phyloP scores from a whole-genome alignment of 2,888 invertebrate genomes.

The Hypomecis punctinalis region DNA sequence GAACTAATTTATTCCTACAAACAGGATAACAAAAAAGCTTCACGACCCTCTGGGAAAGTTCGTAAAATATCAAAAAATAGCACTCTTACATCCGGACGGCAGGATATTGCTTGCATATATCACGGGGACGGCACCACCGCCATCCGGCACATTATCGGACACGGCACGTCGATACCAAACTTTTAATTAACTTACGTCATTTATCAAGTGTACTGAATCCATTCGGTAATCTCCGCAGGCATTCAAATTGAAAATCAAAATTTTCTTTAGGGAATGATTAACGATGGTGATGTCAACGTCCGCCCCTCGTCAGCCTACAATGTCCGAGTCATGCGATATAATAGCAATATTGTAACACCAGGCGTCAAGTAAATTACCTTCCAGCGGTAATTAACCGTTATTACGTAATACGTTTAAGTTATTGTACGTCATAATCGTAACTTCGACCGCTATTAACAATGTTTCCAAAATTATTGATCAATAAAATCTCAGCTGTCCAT shows the following conservation, averaged over 20 bases:
- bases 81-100: conserved; percentile 60
- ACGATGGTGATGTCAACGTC: conserved; percentile 74
- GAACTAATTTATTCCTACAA: conserved; percentile 64
- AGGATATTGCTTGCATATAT: conserved; percentile 59
- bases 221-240: conserved; percentile 68
- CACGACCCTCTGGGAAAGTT: conserved; percentile 64
- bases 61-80: conserved; percentile 58
- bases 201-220: conserved; percentile 68
- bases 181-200: conserved; percentile 72
- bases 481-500: conserved; percentile 37
- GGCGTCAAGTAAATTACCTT: conserved; percentile 77
- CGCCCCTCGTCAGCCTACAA: conserved; percentile 72
- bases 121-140: conserved; percentile 54
- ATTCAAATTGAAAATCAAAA: conserved; percentile 81
- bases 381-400: conserved; percentile 69
- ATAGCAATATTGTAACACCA: conserved; percentile 77
- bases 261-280: conserved; percentile 78
- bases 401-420: conserved; percentile 57
- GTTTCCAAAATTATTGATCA: conserved; percentile 41
- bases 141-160: conserved; percentile 49
- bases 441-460: conserved; percentile 40
- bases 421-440: conserved; percentile 44
- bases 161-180: conserved; percentile 47
- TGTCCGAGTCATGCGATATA: conserved; percentile 79
- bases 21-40: conserved; percentile 70